A percentile compares a stretch with the other conserved stretches of the same genome.
phyloP scores from a whole-genome alignment of 37 sponge, comb jelly and placozoan genomes.

The Agelas oroides region DNA sequence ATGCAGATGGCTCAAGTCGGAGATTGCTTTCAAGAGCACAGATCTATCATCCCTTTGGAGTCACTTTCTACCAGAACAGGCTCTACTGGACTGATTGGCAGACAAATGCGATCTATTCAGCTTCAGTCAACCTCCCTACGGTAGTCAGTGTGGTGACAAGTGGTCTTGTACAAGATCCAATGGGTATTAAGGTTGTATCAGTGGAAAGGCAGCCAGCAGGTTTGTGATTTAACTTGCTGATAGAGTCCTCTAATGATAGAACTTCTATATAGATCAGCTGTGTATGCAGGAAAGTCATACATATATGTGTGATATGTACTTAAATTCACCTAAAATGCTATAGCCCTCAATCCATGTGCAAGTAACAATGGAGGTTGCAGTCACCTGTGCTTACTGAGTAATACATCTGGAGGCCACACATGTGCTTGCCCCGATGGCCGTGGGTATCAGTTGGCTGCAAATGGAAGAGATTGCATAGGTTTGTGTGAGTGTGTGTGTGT shows the following conservation, averaged over 20 bases:
- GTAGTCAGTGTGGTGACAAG: background rate
- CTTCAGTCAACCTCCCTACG: background rate
- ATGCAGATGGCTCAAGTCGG: conserved; percentile 19
- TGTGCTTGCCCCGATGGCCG: conserved; percentile 61
- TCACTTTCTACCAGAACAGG: conserved; percentile 43
- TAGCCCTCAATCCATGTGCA: conserved; percentile 62
- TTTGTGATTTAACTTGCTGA: background rate
- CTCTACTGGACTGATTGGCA: conserved; percentile 81
- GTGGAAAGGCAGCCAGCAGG: background rate
- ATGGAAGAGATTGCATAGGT: background rate
- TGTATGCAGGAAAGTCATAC: too few species aligned
- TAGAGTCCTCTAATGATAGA: too few species aligned
- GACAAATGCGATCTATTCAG: conserved; percentile 8
- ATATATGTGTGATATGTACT: too few species aligned
- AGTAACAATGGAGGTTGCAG: conserved; percentile 40
- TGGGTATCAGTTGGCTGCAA: background rate
- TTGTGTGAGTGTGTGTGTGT: too few species aligned
- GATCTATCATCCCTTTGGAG: conserved; percentile 52
- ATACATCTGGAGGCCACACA: background rate
- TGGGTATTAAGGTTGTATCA: conserved; percentile 9
- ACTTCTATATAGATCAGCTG: too few species aligned
- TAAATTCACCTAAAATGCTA: background rate
- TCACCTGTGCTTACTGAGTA: conserved; percentile 64
- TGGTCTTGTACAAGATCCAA: background rate
- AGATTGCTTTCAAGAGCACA: background rate